These are phyloP conservation scores for Microtus pennsylvanicus DNA, from an alignment of 2,113 vertebrate species.

Conservation along the genomic window DNA sequence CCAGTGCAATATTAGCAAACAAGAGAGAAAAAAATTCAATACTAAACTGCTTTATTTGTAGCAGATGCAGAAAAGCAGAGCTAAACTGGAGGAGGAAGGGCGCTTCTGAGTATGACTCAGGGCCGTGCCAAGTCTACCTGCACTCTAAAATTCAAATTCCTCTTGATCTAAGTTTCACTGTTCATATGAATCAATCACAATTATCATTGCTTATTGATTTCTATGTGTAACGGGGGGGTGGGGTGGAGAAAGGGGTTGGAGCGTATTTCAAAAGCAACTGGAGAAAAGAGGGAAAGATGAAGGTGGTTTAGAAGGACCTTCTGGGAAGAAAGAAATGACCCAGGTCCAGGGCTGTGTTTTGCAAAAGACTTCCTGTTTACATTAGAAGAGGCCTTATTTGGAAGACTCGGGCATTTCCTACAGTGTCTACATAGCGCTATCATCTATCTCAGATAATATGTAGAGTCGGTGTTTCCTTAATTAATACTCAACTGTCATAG, in stretches of 20 bases:
- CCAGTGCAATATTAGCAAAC: neutral
- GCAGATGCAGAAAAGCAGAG: neutral
- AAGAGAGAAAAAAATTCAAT: neutral
- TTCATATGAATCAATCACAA: neutral
- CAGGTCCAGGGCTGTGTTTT: fast-evolving
- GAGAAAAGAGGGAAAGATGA: neutral
- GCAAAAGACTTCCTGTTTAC: neutral
- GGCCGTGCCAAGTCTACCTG: neutral
- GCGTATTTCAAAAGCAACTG: neutral
- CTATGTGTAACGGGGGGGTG: neutral
- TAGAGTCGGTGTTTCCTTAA: fast-evolving
- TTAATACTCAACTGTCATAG: neutral
- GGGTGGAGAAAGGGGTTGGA: neutral
- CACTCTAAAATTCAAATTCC: neutral
- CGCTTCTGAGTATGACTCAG: neutral
- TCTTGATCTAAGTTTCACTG: neutral
- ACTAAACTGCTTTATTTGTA: neutral
- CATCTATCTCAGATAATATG: neutral
- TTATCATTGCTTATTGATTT: neutral
- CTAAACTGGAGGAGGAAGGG: neutral
- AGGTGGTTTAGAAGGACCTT: neutral
- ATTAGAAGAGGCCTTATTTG: neutral
- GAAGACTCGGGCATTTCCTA: neutral
- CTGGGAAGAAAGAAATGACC: neutral
- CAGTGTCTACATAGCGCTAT: neutral